Base-by-base conservation (phyloP, 2,888 invertebrate species). In the Tethea ocularis region DNA sequence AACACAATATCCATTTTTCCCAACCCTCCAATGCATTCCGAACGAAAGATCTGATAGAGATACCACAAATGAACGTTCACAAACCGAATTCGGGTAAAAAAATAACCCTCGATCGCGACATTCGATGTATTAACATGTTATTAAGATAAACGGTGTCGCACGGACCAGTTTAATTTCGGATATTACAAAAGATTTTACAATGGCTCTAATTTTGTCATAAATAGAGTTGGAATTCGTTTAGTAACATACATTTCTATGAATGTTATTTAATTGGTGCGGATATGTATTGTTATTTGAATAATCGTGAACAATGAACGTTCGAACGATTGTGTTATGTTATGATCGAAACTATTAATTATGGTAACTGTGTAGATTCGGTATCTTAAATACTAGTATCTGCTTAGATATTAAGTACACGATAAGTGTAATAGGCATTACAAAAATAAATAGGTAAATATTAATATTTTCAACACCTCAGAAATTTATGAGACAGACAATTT, bases 131-230 rank as follows among this genome's bases (percentile, higher is more conserved):
- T 84, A 85, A 81, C 86, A 84, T 87, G 87, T 84, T 87, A 87
- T 89, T 89, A 82, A 82, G 82, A 85, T 88, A 88, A 88, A 83
- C 75, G 80, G 78, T 82, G 84, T 83, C 82, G 83, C 83, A 70
- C 69, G 68, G 65, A 74, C 72, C 65, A 71, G 29, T 23, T 59
- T 57, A 23, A 23, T 60, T 61, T 69, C 72, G 78, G 78, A 81
- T 81, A 81, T 82, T 71, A 68, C 79, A 83, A 80, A 75, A 75
- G 75, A 77, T 79, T 71, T 71, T 73, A 72, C 75, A 36, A 54
- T 3, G 36, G 36, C 22, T 8, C 54, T 54, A 15, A 54, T 54
- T 69, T 57, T 46, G 51, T 61, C 53, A 57, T 54, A 52, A 60
- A 61, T 61, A 61, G 59, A 61, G 57, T 61, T 61, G 54, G 56